Evolutionary conservation across 64 coral and sea anemone genomes (phyloP).

Genomic region (Catalaphyllia jardinei): DNA sequence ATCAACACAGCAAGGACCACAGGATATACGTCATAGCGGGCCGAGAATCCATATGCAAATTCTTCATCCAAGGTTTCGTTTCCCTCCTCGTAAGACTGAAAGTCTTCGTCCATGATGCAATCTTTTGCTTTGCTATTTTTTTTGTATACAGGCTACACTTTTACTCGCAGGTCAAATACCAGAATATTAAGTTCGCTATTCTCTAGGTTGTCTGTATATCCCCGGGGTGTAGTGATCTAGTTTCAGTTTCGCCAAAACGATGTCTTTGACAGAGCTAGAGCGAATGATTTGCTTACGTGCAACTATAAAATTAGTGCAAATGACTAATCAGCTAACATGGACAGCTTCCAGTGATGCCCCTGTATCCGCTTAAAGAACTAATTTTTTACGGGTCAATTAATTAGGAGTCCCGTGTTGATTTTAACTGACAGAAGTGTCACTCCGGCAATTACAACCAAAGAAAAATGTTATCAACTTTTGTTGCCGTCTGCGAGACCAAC

Average conservation of each 20-base stretch:
- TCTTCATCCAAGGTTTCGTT: conserved; percentile 15
- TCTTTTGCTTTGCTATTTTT: not conserved
- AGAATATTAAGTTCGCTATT: not conserved
- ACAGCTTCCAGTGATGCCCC: too few species aligned
- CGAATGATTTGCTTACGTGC: not conserved
- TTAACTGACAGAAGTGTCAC: too few species aligned
- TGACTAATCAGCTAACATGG: too few species aligned
- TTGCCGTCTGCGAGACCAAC: too few species aligned
- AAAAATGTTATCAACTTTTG: too few species aligned
- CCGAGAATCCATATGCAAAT: conserved; percentile 2
- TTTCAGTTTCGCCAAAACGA: not conserved
- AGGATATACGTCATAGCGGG: conserved; percentile 44
- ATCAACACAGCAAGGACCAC: conserved; percentile 53
- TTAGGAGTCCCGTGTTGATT: not conserved
- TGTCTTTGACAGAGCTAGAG: not conserved
- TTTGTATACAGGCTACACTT: not conserved
- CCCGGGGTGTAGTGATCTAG: not conserved
- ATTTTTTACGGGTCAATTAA: not conserved
- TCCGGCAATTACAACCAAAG: too few species aligned
- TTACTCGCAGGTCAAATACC: not conserved
- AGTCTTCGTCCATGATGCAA: not conserved
- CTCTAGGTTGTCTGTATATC: not conserved
- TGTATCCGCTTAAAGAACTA: too few species aligned
- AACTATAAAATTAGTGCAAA: too few species aligned
- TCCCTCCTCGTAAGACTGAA: not conserved